Evolutionary conservation across 1,140 invertebrate genomes (phyloP).

Genomic region (Streblospio benedicti): DNA sequence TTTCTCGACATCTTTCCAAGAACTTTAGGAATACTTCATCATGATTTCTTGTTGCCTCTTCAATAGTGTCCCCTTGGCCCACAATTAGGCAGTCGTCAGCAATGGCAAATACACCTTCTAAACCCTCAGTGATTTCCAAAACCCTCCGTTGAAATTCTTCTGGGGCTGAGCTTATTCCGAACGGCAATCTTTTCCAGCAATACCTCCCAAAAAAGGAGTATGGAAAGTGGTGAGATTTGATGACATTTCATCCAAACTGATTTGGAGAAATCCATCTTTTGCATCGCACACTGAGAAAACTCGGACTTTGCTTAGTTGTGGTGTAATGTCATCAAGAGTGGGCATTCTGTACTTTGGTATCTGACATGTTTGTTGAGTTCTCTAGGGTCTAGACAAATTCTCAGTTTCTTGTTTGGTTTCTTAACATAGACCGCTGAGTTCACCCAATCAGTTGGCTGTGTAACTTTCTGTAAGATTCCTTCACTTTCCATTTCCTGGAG

Average conservation of each 20-base stretch:
- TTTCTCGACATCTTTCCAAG: no score
- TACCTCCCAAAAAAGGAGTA: slow-evolving; percentile 27
- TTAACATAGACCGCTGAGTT: slow-evolving; percentile 44
- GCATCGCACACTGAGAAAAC: slow-evolving; percentile 19
- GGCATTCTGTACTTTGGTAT: slow-evolving; percentile 24
- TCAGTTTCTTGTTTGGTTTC: slow-evolving; percentile 43
- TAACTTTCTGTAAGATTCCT: background rate
- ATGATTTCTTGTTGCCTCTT: no score
- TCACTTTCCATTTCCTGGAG: background rate
- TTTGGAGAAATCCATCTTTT: slow-evolving; percentile 19
- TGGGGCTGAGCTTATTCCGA: slow-evolving; percentile 22
- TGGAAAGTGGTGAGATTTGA: slow-evolving; percentile 22
- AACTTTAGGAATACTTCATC: no score
- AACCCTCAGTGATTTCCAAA: no score
- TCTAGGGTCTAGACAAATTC: slow-evolving; percentile 50
- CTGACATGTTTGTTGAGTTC: slow-evolving; percentile 48
- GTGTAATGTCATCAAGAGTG: slow-evolving; percentile 14
- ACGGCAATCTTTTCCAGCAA: slow-evolving; percentile 19
- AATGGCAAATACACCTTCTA: no score
- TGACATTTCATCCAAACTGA: slow-evolving; percentile 17
- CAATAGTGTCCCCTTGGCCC: no score
- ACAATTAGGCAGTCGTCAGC: no score
- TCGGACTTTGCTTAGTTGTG: slow-evolving; percentile 5
- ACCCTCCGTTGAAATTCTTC: slow-evolving; percentile 23
- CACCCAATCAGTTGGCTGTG: slow-evolving; percentile 44